These are phyloP conservation scores for Schizotus pectinicornis DNA, from an alignment of 2,888 invertebrate species.

Conservation along the genomic window DNA sequence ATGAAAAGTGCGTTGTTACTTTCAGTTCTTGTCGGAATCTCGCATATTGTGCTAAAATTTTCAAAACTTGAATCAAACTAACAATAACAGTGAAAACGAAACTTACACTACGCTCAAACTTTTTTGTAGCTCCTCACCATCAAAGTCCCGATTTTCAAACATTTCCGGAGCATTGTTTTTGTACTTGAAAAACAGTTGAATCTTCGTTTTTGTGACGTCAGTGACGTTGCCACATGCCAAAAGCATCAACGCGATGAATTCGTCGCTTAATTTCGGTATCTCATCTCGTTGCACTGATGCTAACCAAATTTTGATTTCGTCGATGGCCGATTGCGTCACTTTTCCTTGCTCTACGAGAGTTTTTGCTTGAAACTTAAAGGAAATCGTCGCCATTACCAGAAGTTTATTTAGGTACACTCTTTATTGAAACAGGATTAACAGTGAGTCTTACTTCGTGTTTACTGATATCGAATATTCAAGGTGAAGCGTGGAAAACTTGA, in stretches of 20 bases:
- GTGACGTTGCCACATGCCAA: constrained; percentile 28
- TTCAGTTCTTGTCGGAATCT: constrained; percentile 6
- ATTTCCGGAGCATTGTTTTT: constrained; percentile 28
- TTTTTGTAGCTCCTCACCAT: constrained; percentile 18
- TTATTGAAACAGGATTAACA: too few relatives aligned
- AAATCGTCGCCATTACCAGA: too few relatives aligned
- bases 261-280: constrained; percentile 26
- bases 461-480: too few relatives aligned
- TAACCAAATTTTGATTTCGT: constrained; percentile 27
- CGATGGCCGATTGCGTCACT: constrained; percentile 19
- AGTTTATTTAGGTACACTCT: too few relatives aligned
- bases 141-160: constrained; percentile 28
- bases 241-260: constrained; percentile 26
- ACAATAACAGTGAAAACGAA: not conserved
- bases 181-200: constrained; percentile 21
- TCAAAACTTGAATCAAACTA: not conserved
- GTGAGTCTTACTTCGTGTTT: too few relatives aligned
- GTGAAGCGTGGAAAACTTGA: too few relatives aligned
- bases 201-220: constrained; percentile 21
- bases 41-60: not conserved
- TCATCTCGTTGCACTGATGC: constrained; percentile 3
- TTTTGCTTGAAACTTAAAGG: constrained; percentile 16
- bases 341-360: constrained; percentile 22
- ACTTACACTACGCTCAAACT: constrained; percentile 30
- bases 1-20: not conserved